Evolutionary conservation across 1,140 invertebrate genomes (phyloP), one percentile per base, ranked within the genome.

Genomic region (Diorhabda sublineata): DNA sequence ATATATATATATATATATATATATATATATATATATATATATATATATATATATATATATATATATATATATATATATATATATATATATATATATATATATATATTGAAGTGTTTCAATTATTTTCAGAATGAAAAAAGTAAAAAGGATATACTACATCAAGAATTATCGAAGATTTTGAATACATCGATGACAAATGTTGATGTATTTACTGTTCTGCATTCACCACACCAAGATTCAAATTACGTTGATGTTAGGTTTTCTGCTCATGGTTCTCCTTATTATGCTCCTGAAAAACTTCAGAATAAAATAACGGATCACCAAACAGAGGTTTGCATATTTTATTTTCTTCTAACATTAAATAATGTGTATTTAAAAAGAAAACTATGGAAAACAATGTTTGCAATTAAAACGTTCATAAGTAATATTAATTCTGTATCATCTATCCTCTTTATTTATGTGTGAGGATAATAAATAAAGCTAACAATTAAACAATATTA

Each of bases 221-320:
- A 86, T 72, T 90, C 90, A 4, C 84, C 86, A 0, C 80, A 64
- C n/a, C 59, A 84, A 66, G 87, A 88, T 60, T 84, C 82, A 41
- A 84, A 82, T 4, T 76, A 86, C 0, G 76, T 94, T 47, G 95
- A 98, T 79, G 90, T 97, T 0, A 83, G 95, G 71, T 98, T 92
- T 80, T 92, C 95, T 0, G 95, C 92, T 0, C 95, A 97, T 79
- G 93, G 92, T 0, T 96, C 94, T 0, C 95, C 95, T 0, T 97
- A 96, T 78, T 95, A 95, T 76, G 87, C 89, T 1, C 83, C 93
- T 0, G 93, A 95, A 80, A 93, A 90, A 79, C 82, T 97, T 2
- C 94, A 97, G 73, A 91, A 92, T 2, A 88, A 93, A 66, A 83
- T 73, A 3, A 73, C 75, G 3, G 72, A 74, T 65, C 45, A 77